phyloP scores from a whole-genome alignment of 2,888 invertebrate genomes.

The Cephus pygmeus region DNA sequence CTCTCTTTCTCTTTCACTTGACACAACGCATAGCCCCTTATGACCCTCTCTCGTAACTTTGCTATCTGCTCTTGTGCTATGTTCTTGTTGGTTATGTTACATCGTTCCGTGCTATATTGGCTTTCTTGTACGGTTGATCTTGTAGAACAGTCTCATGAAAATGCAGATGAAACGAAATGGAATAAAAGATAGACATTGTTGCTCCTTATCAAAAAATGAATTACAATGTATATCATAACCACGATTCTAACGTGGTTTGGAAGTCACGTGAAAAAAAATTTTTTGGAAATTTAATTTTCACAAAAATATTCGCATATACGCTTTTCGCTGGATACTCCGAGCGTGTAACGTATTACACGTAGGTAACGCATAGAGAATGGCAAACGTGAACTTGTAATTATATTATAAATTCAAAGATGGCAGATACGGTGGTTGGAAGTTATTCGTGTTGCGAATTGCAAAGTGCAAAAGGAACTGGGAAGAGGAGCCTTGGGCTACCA shows the following conservation, averaged over 20 bases:
- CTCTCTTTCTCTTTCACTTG: neutral
- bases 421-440: constrained; percentile 32
- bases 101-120: neutral
- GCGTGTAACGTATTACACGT: neutral
- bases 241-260: neutral
- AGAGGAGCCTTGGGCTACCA: neutral
- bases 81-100: neutral
- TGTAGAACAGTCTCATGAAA: neutral
- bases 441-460: neutral
- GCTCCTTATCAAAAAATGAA: neutral
- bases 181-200: neutral
- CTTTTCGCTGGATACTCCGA: neutral
- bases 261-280: neutral
- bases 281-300: too few relatives aligned
- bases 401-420: constrained; percentile 44
- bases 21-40: neutral
- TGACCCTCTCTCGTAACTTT: neutral
- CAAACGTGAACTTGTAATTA: constrained; percentile 18
- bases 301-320: too few relatives aligned
- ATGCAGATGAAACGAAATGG: neutral
- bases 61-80: neutral
- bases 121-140: neutral
- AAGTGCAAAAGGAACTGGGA: neutral
- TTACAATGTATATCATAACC: neutral
- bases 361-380: neutral